A percentile compares a stretch with the other conserved stretches of the same genome.
These are phyloP conservation scores for Spodoptera frugiperda DNA, from an alignment of 1,140 invertebrate species.

Conservation along the genomic window DNA sequence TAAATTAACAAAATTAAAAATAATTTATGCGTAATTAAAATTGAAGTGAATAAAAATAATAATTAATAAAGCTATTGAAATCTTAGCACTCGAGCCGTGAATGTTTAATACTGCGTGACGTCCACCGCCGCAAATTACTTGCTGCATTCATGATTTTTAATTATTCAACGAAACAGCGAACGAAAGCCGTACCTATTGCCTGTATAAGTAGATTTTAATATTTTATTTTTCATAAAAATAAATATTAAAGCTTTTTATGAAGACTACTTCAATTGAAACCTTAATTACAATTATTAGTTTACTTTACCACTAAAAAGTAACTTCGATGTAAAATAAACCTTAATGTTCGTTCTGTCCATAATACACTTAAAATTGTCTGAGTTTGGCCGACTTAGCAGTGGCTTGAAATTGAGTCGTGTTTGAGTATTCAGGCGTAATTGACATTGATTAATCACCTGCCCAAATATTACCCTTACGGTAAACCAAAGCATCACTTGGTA, in stretches of 20 bases:
- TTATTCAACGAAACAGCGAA: constrained; percentile 23
- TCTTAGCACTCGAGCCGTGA: constrained; percentile 33
- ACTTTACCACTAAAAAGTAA: too few species aligned
- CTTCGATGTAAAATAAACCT: too few species aligned
- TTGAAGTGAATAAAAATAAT: constrained; percentile 34
- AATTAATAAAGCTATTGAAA: constrained; percentile 41
- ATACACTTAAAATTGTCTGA: too few species aligned
- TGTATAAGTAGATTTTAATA: not conserved
- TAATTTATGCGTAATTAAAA: constrained; percentile 36
- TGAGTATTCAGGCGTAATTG: not conserved
- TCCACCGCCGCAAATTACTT: constrained; percentile 23
- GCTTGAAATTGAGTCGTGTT: too few species aligned
- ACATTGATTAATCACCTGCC: not conserved
- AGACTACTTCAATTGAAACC: too few species aligned
- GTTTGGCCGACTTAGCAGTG: too few species aligned
- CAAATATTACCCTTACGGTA: not conserved
- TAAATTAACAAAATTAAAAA: constrained; percentile 10
- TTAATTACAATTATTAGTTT: too few species aligned
- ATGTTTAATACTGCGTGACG: constrained; percentile 30
- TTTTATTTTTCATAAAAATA: not conserved
- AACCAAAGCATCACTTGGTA: not conserved
- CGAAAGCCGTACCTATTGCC: not conserved
- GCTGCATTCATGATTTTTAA: constrained; percentile 34
- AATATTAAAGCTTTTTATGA: too few species aligned
- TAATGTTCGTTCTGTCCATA: too few species aligned